These are phyloP conservation scores for Diplazon laetatorius DNA, from an alignment of 2,888 invertebrate genomes.

Conservation along the genomic window DNA sequence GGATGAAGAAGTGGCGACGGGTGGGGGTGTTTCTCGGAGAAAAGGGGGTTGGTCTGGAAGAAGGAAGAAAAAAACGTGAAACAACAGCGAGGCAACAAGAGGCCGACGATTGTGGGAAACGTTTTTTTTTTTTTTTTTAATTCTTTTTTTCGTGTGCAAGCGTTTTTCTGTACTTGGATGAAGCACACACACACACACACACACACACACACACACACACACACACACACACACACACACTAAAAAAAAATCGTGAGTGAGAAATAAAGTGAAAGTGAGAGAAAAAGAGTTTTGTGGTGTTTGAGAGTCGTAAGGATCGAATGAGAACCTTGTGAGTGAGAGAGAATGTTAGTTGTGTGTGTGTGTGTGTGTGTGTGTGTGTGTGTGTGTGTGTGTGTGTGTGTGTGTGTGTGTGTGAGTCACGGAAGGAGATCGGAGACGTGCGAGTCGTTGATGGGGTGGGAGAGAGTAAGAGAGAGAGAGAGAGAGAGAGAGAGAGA, in stretches of 20 bases:
- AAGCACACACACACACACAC: conserved; percentile 14
- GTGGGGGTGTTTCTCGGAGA: conserved; percentile 38
- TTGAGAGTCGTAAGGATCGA: conserved; percentile 28
- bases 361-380: conserved; percentile 30
- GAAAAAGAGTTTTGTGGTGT: conserved; percentile 61
- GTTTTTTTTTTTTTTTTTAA: too few relatives aligned
- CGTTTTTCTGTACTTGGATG: conserved; percentile 62
- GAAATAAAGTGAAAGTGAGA: conserved; percentile 45
- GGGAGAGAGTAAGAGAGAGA: conserved; percentile 56
- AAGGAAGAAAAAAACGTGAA: conserved; percentile 54
- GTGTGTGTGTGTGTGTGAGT: conserved; percentile 45
- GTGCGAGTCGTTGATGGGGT: conserved; percentile 39
- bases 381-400: conserved; percentile 58
- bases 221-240: too few relatives aligned
- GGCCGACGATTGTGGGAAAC: conserved; percentile 69
- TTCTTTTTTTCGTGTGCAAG: too few relatives aligned
- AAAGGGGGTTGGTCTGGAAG: conserved; percentile 31
- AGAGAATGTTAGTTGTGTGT: conserved; percentile 61
- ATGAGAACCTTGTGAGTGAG: conserved; percentile 12
- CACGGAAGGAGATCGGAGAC: conserved; percentile 39
- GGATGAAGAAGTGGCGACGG: not conserved
- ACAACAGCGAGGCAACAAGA: conserved; percentile 66
- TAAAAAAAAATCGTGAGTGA: too few relatives aligned
- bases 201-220: too few relatives aligned
- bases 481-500: conserved; percentile 56